Base-by-base conservation (phyloP, 2,888 invertebrate genomes). In the Cantharis flavilabris region DNA sequence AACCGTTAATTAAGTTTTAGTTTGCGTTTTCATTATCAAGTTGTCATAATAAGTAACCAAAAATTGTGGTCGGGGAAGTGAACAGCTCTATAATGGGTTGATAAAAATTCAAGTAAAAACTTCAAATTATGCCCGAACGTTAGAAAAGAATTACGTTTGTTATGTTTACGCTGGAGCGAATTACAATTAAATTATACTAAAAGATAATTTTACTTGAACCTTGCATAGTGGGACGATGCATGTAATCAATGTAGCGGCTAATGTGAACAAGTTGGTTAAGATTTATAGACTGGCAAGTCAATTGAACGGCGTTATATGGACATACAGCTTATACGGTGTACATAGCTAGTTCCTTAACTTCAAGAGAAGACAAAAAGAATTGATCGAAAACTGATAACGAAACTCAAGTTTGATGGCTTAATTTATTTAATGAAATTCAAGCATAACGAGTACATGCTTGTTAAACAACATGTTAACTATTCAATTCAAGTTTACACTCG, bases 241-340 rank as follows among this genome's bases (percentile, higher is more conserved):
- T 87, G 86, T 86, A 87, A 87, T 87, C 87, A 87, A 86, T 87
- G 87, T 86, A 86, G 85, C 86, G 86, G 86, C 86, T 87, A 86
- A 87, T 86, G 85, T 82, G 86, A 85, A 85, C 86, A 86, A 84
- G 84, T 83, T 84, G 84, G 83, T 81, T 82, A 84, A 87, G 87
- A 87, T 87, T 87, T 87, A 87, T 87, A 84, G 86, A 87, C 87
- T 87, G 85, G 84, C 85, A 83, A 87, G 85, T 86, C 85, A 85
- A 87, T 86, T 86, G 85, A 85, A 85, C 81, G 84, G 85, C 84
- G 84, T 84, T 86, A 84, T 84, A 84, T 82, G 85, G 85, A 85
- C 85, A 84, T 82, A 76, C 77, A 79, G 81, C 79, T 81, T 81
- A 81, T 82, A 82, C 81, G 78, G 79, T 73, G 80, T 71, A 76